These are phyloP conservation scores for Terrapene triunguis DNA, from an alignment of 2,113 vertebrate genomes.

Conservation along the genomic window DNA sequence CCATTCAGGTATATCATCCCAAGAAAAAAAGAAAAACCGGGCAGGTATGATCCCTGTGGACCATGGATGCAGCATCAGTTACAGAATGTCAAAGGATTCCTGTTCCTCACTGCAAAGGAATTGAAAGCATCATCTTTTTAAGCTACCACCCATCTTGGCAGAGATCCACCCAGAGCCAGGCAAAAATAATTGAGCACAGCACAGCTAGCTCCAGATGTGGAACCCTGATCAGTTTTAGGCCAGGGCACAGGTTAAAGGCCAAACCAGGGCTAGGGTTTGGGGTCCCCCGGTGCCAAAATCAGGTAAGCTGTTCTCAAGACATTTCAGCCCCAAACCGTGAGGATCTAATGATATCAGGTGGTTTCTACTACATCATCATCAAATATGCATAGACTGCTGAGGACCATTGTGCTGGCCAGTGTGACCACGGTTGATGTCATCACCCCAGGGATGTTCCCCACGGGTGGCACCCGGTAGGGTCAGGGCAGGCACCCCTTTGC, in stretches of 20 bases:
- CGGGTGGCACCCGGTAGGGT: too few relatives aligned
- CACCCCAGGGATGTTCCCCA: too few relatives aligned
- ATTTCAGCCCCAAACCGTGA: not conserved
- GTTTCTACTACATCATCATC: not conserved
- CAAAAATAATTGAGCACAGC: conserved; percentile 37
- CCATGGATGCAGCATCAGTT: conserved; percentile 1
- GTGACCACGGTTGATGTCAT: too few relatives aligned
- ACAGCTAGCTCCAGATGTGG: conserved; percentile 22
- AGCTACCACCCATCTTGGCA: not conserved
- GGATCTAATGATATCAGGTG: not conserved
- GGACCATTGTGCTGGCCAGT: too few relatives aligned
- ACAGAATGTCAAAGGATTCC: conserved; percentile 39
- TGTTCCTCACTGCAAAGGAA: not conserved
- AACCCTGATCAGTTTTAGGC: conserved; percentile 42
- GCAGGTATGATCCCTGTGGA: not conserved
- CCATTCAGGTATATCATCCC: conserved; percentile 57
- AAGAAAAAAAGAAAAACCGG: not conserved
- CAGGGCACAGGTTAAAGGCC: not conserved
- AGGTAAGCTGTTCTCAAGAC: not conserved
- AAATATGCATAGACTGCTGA: too few relatives aligned
- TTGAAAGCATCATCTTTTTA: conserved; percentile 33
- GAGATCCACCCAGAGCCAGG: conserved; percentile 12
- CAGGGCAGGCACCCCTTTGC: too few relatives aligned
- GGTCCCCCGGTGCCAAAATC: not conserved
- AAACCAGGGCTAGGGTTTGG: not conserved